Percentiles rank a stretch among this genome's conserved stretches.
Evolutionary conservation across 2,888 invertebrate species (phyloP).

Genomic region (Lysandra coridon): DNA sequence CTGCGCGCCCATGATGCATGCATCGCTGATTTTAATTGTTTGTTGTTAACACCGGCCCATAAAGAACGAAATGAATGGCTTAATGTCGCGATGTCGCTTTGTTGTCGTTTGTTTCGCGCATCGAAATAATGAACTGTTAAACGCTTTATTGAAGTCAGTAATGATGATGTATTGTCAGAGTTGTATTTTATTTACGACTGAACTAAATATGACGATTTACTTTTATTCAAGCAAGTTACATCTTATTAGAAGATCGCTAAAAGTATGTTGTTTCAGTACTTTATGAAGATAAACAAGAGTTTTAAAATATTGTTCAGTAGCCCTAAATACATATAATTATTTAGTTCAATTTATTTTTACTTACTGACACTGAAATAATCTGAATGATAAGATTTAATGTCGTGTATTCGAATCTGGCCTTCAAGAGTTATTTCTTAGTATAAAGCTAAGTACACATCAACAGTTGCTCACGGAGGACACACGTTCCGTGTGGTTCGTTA

Average conservation of each 20-base stretch:
- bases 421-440: slow-evolving; percentile 35
- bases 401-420: not conserved
- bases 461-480: slow-evolving; percentile 45
- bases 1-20: slow-evolving; percentile 38
- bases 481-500: slow-evolving; percentile 62
- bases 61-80: slow-evolving; percentile 29
- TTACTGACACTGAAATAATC: not conserved
- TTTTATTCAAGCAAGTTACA: no score
- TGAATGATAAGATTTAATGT: not conserved
- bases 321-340: no score
- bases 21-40: slow-evolving; percentile 37
- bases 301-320: no score
- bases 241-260: no score
- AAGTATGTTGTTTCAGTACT: no score
- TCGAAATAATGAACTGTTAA: slow-evolving; percentile 25
- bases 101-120: slow-evolving; percentile 5
- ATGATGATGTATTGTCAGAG: not conserved
- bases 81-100: slow-evolving; percentile 17
- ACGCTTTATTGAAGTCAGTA: not conserved
- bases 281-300: no score
- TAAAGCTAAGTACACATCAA: slow-evolving; percentile 45
- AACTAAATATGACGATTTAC: no score
- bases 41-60: slow-evolving; percentile 24
- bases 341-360: no score
- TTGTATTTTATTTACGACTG: not conserved